Evolutionary conservation across 2,888 invertebrate genomes (phyloP).

Genomic region (Oxyteleia sp.): DNA sequence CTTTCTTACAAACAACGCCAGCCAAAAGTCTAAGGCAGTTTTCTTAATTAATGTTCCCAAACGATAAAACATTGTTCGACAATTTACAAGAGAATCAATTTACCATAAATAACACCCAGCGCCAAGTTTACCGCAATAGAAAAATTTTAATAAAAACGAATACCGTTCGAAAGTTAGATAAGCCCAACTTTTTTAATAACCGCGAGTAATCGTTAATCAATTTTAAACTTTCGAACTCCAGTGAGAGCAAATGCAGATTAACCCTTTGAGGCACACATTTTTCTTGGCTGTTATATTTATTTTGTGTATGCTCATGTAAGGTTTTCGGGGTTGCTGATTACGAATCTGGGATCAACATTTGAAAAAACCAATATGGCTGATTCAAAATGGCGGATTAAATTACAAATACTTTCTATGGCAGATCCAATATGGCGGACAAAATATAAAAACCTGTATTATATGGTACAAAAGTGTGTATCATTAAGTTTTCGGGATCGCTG

Average conservation of each 20-base stretch:
- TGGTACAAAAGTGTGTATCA: too few species aligned
- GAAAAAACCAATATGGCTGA: too few species aligned
- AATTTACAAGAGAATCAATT: slow-evolving; percentile 23
- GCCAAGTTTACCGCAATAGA: neutral
- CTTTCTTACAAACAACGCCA: neutral
- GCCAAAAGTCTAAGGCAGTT: neutral
- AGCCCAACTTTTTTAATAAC: slow-evolving; percentile 19
- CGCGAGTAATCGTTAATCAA: slow-evolving; percentile 26
- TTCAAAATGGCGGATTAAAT: too few species aligned
- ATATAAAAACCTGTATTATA: too few species aligned
- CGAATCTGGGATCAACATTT: too few species aligned
- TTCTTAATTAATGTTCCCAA: slow-evolving; percentile 26
- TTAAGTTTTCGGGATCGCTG: too few species aligned
- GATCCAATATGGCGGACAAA: too few species aligned
- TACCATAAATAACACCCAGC: slow-evolving; percentile 4
- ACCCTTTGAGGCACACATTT: too few species aligned
- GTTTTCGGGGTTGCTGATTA: too few species aligned
- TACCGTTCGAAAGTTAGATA: slow-evolving; percentile 1
- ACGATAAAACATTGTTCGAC: slow-evolving; percentile 19
- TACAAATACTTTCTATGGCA: too few species aligned
- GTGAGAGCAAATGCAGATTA: neutral
- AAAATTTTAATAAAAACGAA: slow-evolving; percentile 11
- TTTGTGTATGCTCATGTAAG: too few species aligned
- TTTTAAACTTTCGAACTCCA: slow-evolving; percentile 9
- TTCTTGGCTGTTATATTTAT: too few species aligned